phyloP scores from a whole-genome alignment of 2,888 invertebrate genomes.

The Mimas tiliae region DNA sequence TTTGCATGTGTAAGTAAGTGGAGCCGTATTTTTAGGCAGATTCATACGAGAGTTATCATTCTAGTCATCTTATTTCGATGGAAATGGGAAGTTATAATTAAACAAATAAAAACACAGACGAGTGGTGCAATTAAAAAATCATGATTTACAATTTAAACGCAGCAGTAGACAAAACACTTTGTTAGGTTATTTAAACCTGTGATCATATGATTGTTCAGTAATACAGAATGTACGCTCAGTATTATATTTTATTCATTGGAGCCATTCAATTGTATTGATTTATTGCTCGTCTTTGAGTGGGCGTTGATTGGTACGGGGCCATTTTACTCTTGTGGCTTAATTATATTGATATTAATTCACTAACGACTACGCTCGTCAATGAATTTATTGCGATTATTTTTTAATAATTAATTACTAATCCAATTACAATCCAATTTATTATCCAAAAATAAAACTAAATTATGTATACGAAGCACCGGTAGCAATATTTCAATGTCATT shows the following conservation, averaged over 20 bases:
- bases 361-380: constrained; percentile 36
- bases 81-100: too few relatives aligned
- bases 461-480: too few relatives aligned
- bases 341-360: constrained; percentile 52
- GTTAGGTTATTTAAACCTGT: constrained; percentile 37
- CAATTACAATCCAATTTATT: too few relatives aligned
- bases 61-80: too few relatives aligned
- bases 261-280: constrained; percentile 69
- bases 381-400: too few relatives aligned
- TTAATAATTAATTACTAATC: too few relatives aligned
- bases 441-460: too few relatives aligned
- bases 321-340: constrained; percentile 49
- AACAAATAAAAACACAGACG: too few relatives aligned
- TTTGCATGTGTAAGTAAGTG: too few relatives aligned
- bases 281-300: constrained; percentile 61
- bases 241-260: constrained; percentile 62
- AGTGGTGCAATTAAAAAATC: not conserved
- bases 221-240: constrained; percentile 36
- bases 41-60: too few relatives aligned
- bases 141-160: not conserved
- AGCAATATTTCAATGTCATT: too few relatives aligned
- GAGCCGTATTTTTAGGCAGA: too few relatives aligned
- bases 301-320: constrained; percentile 61
- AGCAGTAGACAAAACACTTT: constrained; percentile 40
- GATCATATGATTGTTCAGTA: constrained; percentile 39